These are phyloP conservation scores for Mus pahari DNA, from an alignment of 2,113 vertebrate species.

Conservation along the genomic window DNA sequence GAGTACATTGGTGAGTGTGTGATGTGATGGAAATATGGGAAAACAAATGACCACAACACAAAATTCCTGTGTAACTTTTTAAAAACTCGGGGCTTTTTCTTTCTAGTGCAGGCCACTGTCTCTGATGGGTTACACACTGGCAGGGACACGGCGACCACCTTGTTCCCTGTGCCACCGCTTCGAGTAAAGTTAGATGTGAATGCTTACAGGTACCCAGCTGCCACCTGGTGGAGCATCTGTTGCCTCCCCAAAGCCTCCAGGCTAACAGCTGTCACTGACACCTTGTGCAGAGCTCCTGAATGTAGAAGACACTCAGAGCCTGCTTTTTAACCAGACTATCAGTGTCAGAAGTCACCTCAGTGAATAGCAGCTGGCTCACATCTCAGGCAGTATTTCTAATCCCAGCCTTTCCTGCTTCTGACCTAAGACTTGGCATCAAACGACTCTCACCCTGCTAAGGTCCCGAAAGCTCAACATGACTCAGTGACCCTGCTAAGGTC, in stretches of 20 bases:
- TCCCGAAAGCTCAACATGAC: background rate
- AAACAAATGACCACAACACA: background rate
- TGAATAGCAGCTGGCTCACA: background rate
- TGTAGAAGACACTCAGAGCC: background rate
- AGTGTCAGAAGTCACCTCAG: background rate
- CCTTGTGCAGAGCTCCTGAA: background rate
- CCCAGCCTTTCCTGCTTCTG: slow-evolving; percentile 5
- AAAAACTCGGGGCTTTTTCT: background rate
- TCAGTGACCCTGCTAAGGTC: background rate
- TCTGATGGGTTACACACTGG: background rate
- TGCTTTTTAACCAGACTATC: background rate
- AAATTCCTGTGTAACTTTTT: background rate
- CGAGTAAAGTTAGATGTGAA: background rate
- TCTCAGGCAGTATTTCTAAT: background rate
- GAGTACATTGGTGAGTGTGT: background rate
- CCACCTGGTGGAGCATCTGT: background rate
- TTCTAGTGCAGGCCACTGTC: background rate
- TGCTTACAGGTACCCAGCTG: background rate
- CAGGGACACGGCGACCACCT: background rate
- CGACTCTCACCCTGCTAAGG: background rate
- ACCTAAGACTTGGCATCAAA: background rate
- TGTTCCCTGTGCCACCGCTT: too few relatives aligned
- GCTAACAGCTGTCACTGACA: background rate
- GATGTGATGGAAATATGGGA: background rate
- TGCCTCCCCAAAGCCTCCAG: background rate